Evolutionary conservation across 2,888 invertebrate species (phyloP).

Genomic region (Mystacides longicornis): DNA sequence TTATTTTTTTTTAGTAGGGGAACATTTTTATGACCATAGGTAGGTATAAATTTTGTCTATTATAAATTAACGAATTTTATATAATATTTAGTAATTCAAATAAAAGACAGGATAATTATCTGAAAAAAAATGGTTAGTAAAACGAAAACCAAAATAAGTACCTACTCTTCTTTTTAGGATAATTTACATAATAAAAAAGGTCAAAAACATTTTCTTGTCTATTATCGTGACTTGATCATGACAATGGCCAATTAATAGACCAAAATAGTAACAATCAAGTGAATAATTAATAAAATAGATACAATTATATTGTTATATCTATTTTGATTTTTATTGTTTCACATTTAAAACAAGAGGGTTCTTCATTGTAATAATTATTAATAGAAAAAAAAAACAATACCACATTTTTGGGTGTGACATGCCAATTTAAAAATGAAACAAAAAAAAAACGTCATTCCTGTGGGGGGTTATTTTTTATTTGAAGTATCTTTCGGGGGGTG

Average conservation of each 20-base stretch:
- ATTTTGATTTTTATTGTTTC: neutral
- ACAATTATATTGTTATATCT: neutral
- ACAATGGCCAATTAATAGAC: neutral
- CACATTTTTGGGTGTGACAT: neutral
- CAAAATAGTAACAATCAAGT: neutral
- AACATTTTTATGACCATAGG: no score
- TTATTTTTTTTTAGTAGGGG: no score
- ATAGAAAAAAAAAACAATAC: neutral
- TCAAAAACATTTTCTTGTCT: neutral
- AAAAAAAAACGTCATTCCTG: neutral
- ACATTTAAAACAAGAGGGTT: neutral
- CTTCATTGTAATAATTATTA: no score
- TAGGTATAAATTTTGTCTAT: no score
- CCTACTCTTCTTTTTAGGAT: neutral
- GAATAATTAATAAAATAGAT: neutral
- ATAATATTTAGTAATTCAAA: no score
- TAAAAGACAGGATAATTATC: no score
- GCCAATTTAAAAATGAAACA: neutral
- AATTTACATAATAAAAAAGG: slow-evolving; percentile 2
- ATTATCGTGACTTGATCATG: neutral
- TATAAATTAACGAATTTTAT: no score
- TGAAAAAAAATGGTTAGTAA: no score
- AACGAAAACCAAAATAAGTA: neutral
- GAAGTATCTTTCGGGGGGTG: slow-evolving; percentile 4
- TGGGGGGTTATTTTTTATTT: neutral